Evolutionary conservation across 2,113 vertebrate species (phyloP).

Genomic region (Sigmodon hispidus): DNA sequence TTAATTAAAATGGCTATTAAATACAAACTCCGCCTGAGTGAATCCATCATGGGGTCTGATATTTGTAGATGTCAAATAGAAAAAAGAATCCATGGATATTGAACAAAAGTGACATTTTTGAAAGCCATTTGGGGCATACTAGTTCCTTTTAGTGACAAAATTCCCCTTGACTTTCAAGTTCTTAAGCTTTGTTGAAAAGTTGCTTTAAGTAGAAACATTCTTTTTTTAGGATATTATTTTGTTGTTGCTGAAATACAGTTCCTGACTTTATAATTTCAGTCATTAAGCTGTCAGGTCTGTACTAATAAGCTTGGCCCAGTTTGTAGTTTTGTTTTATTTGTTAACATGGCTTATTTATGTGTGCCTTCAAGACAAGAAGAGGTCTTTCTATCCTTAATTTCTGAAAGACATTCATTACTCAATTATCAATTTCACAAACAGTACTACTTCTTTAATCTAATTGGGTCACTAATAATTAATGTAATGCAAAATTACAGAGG

Average conservation of each 20-base stretch:
- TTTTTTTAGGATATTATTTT: not conserved
- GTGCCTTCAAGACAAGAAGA: not conserved
- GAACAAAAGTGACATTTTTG: conserved; percentile 30
- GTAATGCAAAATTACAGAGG: not conserved
- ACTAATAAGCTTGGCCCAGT: not conserved
- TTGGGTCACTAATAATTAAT: not conserved
- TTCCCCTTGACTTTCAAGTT: not conserved
- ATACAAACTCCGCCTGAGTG: conserved; percentile 6
- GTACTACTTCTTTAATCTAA: not conserved
- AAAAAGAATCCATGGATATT: conserved; percentile 12
- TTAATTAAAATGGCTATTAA: conserved; percentile 65
- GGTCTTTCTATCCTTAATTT: not conserved
- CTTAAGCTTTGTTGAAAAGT: not conserved
- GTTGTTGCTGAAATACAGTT: not conserved
- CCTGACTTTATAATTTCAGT: not conserved
- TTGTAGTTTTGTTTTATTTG: not conserved
- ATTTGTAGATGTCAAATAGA: conserved; percentile 53
- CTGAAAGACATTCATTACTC: not conserved
- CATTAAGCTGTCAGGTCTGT: not conserved
- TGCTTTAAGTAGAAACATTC: not conserved
- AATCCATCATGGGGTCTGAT: conserved; percentile 33
- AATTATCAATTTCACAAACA: not conserved
- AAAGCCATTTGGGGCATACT: not conserved
- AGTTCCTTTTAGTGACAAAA: not conserved
- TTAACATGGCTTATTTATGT: not conserved